Conservation (phyloP, 2,888 invertebrate genomes). For the Pollenia labialis region DNA sequence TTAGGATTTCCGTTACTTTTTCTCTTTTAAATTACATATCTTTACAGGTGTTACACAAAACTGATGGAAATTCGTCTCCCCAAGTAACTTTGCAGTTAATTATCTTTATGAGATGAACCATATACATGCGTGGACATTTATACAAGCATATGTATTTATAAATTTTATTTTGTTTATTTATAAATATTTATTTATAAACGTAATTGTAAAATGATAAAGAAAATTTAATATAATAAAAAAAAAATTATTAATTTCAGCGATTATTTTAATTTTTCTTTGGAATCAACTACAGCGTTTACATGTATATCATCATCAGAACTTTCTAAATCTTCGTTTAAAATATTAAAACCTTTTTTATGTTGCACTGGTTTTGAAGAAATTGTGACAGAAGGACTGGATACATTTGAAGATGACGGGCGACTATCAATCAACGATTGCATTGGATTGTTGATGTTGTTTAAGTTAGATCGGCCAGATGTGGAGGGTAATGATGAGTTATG, state of each 20-base stretch:
- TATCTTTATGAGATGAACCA: not conserved
- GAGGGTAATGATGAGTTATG: slow-evolving; percentile 45
- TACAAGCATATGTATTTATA: too few relatives aligned
- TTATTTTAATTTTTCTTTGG: slow-evolving; percentile 29
- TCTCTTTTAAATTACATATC: slow-evolving; percentile 24
- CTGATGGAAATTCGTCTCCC: not conserved
- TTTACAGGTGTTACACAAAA: slow-evolving; percentile 41
- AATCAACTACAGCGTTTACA: not conserved
- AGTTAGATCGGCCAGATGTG: slow-evolving; percentile 3
- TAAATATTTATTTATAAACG: slow-evolving; percentile 13
- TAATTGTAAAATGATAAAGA: not conserved
- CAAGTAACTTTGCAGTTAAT: not conserved
- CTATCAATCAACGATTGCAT: not conserved
- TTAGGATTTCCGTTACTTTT: slow-evolving; percentile 29
- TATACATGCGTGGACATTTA: not conserved
- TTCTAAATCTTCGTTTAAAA: slow-evolving; percentile 22
- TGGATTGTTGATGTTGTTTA: slow-evolving; percentile 38
- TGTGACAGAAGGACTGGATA: not conserved
- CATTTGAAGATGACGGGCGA: not conserved
- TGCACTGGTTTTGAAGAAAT: not conserved
- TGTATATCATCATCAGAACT: slow-evolving; percentile 61
- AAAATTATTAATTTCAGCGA: not conserved
- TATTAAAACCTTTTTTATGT: slow-evolving; percentile 11
- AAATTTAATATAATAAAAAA: slow-evolving; percentile 22
- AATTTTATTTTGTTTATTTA: not conserved